phyloP scores from a whole-genome alignment of 2,797 vertebrate species.

The Rhinoraja longicauda region DNA sequence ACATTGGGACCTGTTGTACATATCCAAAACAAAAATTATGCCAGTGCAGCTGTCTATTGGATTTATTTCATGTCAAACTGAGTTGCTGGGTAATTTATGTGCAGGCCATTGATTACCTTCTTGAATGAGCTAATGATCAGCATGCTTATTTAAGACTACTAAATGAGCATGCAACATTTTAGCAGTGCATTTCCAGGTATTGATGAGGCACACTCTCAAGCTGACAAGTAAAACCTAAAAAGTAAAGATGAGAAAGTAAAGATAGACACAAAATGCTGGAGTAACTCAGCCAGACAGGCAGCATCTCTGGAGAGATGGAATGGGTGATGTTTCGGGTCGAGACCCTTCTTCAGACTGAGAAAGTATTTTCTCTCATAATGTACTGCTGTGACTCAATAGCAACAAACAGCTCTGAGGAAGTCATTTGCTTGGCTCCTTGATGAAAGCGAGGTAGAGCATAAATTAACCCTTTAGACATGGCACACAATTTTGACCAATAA shows the following conservation, averaged over 20 bases:
- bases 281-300: too few relatives aligned
- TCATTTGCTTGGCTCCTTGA: not conserved
- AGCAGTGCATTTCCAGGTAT: not conserved
- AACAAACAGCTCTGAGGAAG: not conserved
- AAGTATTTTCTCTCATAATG: conserved; percentile 14
- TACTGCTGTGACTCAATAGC: too few relatives aligned
- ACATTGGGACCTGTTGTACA: not conserved
- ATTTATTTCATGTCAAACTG: not conserved
- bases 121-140: not conserved
- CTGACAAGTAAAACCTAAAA: not conserved
- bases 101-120: not conserved
- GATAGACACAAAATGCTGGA: too few relatives aligned
- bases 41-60: not conserved
- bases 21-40: not conserved
- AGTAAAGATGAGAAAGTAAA: not conserved
- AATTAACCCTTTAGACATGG: not conserved
- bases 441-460: not conserved
- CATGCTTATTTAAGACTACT: not conserved
- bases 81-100: not conserved
- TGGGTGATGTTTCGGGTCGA: too few relatives aligned
- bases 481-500: not conserved
- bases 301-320: too few relatives aligned
- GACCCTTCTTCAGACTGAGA: too few relatives aligned
- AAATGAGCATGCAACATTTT: conserved; percentile 4
- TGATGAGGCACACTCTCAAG: not conserved